A percentile compares a stretch with the other conserved stretches of the same genome.
phyloP scores from a whole-genome alignment of 2,797 vertebrate genomes.

The Florisuga fusca region DNA sequence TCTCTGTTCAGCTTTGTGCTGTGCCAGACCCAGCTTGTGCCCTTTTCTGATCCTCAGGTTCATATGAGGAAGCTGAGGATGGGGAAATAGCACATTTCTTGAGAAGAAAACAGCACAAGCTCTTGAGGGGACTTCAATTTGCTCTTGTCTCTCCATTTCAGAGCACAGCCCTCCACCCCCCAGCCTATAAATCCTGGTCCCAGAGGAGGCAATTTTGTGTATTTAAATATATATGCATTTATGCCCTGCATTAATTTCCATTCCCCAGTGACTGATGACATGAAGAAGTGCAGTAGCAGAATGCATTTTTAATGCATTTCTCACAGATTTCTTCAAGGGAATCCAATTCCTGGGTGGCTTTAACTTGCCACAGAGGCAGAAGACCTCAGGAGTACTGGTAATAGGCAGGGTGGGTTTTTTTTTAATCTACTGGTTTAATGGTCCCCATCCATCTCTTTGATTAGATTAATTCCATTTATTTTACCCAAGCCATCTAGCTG shows the following conservation, averaged over 20 bases:
- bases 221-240: conserved; percentile 43
- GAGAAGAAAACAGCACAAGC: background rate
- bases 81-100: background rate
- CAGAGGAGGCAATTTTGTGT: conserved; percentile 41
- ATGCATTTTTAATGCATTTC: conserved; percentile 78
- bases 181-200: conserved; percentile 69
- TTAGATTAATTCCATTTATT: conserved; percentile 39
- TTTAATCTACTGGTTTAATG: conserved; percentile 46
- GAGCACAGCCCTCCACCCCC: conserved; percentile 14
- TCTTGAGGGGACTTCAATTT: background rate
- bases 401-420: background rate
- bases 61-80: background rate
- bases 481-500: background rate
- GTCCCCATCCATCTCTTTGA: conserved; percentile 41
- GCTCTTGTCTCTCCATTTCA: conserved; percentile 27
- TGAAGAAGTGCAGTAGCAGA: conserved; percentile 72
- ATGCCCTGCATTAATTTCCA: conserved; percentile 62
- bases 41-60: background rate
- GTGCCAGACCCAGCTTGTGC: background rate
- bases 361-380: conserved; percentile 42
- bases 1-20: background rate
- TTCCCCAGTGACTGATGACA: conserved; percentile 62
- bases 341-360: conserved; percentile 67
- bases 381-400: background rate
- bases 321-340: conserved; percentile 72